Conservation (phyloP, 2,888 invertebrate genomes). For the Scrobipalpa atriplicella region DNA sequence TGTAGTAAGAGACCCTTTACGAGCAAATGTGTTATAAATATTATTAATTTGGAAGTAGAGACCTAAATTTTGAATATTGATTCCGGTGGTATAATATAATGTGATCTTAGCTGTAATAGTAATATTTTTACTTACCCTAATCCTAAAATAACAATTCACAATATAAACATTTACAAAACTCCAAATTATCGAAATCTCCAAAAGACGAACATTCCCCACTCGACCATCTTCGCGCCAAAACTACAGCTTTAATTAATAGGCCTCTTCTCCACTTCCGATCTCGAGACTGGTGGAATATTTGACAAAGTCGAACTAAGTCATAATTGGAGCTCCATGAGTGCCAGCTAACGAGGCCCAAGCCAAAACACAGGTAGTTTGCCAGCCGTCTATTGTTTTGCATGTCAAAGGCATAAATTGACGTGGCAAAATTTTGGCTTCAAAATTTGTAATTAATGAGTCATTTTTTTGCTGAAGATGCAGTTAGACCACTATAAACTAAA, state of each 20-base stretch:
- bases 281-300: slow-evolving; percentile 40
- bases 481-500: no score
- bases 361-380: slow-evolving; percentile 62
- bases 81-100: no score
- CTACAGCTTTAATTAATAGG: slow-evolving; percentile 64
- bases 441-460: neutral
- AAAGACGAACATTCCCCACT: slow-evolving; percentile 4
- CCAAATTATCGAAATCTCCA: neutral
- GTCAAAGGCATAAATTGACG: slow-evolving; percentile 18
- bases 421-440: neutral
- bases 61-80: no score
- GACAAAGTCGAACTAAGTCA: slow-evolving; percentile 57
- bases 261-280: slow-evolving; percentile 35
- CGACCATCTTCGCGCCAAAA: slow-evolving; percentile 42
- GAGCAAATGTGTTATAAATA: no score
- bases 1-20: no score
- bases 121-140: no score
- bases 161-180: no score
- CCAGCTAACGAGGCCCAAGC: slow-evolving; percentile 71
- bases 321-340: slow-evolving; percentile 68
- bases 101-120: no score
- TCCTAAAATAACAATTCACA: no score
- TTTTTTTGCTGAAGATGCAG: no score
- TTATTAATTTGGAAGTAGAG: no score
- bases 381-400: slow-evolving; percentile 28